Conservation (phyloP, 2,113 vertebrate genomes). For the Pelecanoides urinatrix region DNA sequence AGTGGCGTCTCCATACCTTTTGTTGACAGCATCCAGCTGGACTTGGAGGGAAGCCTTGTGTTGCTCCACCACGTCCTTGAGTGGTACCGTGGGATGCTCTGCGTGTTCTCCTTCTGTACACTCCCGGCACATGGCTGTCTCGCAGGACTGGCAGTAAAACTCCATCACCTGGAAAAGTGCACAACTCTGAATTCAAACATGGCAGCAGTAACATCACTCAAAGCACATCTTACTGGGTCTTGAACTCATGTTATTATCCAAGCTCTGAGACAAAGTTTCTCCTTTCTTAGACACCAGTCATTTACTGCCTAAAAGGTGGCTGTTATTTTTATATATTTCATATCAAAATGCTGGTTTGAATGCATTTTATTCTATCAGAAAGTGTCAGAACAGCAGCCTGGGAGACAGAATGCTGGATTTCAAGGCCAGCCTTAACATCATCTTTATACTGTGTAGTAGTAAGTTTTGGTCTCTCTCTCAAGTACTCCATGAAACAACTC, state of each 20-base stretch:
- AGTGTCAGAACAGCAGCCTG: not conserved
- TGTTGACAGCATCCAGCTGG: constrained; percentile 90
- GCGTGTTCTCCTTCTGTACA: constrained; percentile 92
- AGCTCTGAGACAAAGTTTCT: not conserved
- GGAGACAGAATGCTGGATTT: not conserved
- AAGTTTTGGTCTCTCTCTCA: not conserved
- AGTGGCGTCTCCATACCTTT: constrained; percentile 75
- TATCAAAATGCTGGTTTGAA: not conserved
- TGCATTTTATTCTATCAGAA: not conserved
- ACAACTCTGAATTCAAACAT: not conserved
- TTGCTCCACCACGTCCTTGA: constrained; percentile 94
- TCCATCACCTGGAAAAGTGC: constrained; percentile 87
- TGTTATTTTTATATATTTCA: not conserved
- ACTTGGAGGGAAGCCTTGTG: constrained; percentile 93
- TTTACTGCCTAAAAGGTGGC: not conserved
- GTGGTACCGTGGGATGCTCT: constrained; percentile 92
- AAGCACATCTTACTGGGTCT: not conserved
- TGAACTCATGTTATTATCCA: not conserved
- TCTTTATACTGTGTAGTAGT: not conserved
- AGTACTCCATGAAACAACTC: not conserved
- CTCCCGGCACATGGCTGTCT: constrained; percentile 97
- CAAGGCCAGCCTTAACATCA: not conserved
- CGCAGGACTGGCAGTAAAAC: constrained; percentile 96
- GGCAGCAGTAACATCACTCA: not conserved
- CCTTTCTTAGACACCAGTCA: not conserved